Evolutionary conservation across 2,888 invertebrate genomes (phyloP), one percentile per base, ranked within the genome.

Genomic region (Cylindroiulus punctatus): DNA sequence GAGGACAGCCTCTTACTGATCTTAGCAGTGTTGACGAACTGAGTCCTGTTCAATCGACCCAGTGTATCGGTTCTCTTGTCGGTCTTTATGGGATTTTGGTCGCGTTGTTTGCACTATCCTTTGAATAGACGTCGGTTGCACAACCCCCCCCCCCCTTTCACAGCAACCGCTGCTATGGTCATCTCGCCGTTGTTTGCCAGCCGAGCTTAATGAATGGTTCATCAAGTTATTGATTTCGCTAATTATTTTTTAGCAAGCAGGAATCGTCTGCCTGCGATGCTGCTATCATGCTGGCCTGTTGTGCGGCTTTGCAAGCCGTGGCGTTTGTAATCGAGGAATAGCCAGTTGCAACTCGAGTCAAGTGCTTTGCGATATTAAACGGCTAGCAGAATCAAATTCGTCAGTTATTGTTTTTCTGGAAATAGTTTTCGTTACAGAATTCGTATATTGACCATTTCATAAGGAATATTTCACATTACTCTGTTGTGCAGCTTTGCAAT

Each of bases 131-230:
- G 22, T 65, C 26, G 57, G 57, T 65, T 65, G 22, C 22, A 19
- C 57, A 65, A 22, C 22, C 57, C 22, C 57, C 26, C 26, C 7
- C 57, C 22, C 57, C 22, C 57, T 65, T 65, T 22, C 57, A 22
- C 57, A 22, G 22, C 57, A 65, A 65, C 57, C 57, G 57, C 57
- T 65, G 57, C 57, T 65, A 65, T 65, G 57, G 57, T 65, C 22
- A 65, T 65, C 57, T 44, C 44, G 17, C n/a, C n/a, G 57, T 65
- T 65, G 57, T 65, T 65, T 65, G 22, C 22, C 10, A 65, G 57
- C 8, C 7, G 57, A 65, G 57, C 57, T 65, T 8, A 65, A 22
- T 65, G 57, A 65, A 65, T 65, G n/a, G 52, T 52, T 52, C 52
- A 52, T 52, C n/a, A 52, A 22, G 57, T 26, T 65, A 65, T 65